Evolutionary conservation across 2,113 vertebrate genomes (phyloP).

Genomic region (mouse (Mus musculus)): DNA sequence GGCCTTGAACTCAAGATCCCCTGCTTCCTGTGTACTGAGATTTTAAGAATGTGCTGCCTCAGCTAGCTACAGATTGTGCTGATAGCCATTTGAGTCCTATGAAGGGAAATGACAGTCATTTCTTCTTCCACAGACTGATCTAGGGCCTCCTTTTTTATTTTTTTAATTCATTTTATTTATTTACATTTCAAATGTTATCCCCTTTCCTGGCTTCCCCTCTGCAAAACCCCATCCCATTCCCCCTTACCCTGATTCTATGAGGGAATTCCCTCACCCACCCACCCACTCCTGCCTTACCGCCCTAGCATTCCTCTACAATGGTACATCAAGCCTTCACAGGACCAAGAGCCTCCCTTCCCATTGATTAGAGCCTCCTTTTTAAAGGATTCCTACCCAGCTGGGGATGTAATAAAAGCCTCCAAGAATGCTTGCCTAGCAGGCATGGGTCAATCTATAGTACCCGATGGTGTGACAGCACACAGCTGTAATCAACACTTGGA

Average conservation of each 20-base stretch:
- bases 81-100: constrained; percentile 12
- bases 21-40: neutral
- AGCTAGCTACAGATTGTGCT: neutral
- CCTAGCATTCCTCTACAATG: no score
- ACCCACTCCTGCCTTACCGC: no score
- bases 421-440: neutral
- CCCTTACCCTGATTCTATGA: no score
- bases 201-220: no score
- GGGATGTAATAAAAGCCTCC: neutral
- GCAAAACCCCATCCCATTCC: no score
- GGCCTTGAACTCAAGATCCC: neutral
- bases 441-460: no score
- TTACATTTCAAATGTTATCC: no score
- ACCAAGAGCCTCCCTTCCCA: no score
- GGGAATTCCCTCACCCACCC: no score
- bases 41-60: neutral
- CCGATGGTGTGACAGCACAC: neutral
- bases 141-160: neutral
- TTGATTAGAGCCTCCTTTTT: neutral
- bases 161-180: no score
- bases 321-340: no score
- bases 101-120: constrained; percentile 46
- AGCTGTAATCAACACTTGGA: neutral
- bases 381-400: neutral
- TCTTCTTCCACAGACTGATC: constrained; percentile 24